Conservation (phyloP, 1,140 invertebrate species). For the Zaprionus inermis region DNA sequence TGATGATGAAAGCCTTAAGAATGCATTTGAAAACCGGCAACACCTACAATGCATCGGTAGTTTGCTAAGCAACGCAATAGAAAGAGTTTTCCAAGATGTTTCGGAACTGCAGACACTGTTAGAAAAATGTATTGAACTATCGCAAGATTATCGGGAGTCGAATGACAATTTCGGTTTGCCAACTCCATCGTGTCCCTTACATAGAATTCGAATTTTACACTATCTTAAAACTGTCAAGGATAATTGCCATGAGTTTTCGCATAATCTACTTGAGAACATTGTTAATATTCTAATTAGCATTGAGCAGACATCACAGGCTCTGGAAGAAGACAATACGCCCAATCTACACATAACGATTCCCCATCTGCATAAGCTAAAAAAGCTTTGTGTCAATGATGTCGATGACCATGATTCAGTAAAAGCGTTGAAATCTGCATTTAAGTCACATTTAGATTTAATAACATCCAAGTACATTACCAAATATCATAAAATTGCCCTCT, state of each 20-base stretch:
- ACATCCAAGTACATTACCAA: neutral
- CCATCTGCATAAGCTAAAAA: slow-evolving; percentile 15
- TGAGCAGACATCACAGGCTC: neutral
- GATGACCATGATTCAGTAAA: neutral
- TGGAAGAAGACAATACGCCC: neutral
- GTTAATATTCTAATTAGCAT: neutral
- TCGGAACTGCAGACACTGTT: neutral
- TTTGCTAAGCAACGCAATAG: slow-evolving; percentile 1
- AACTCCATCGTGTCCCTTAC: neutral
- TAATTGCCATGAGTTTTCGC: neutral
- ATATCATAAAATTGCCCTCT: slow-evolving; percentile 8
- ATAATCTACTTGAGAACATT: neutral
- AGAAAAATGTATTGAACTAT: neutral
- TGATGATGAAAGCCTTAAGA: neutral
- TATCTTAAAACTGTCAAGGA: neutral
- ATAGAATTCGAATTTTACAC: neutral
- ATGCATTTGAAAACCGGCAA: neutral
- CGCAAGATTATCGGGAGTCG: neutral
- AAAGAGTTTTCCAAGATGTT: neutral
- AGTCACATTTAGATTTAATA: neutral
- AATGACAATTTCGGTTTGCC: neutral
- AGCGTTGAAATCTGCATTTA: neutral
- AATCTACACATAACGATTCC: slow-evolving; percentile 4
- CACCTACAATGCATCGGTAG: neutral
- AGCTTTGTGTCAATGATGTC: neutral